These are phyloP conservation scores for Aphelinus certus DNA, from an alignment of 1,140 invertebrate genomes.

Conservation along the genomic window DNA sequence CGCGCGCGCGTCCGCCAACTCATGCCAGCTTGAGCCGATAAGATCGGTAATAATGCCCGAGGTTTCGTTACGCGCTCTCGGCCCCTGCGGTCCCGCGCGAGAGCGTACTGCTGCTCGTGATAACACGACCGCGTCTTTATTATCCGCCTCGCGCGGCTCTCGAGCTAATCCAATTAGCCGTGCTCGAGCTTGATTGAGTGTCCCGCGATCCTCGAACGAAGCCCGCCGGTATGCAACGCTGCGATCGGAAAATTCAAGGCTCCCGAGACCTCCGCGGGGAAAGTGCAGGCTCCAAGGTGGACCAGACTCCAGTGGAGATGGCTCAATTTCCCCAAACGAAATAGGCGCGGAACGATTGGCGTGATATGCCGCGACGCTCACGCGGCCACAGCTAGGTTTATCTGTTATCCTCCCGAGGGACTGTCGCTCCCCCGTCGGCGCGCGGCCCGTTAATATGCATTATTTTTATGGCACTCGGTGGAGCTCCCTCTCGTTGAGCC, in stretches of 20 bases:
- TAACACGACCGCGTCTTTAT: slow-evolving; percentile 51
- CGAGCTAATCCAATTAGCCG: slow-evolving; percentile 52
- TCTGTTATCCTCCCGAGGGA: neutral
- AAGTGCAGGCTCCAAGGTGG: no score
- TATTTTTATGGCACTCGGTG: neutral
- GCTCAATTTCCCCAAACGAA: no score
- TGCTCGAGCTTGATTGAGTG: neutral
- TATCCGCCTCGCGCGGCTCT: neutral
- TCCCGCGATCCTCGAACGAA: no score
- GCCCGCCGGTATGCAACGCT: neutral
- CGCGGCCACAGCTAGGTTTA: neutral
- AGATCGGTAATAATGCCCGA: slow-evolving; percentile 41
- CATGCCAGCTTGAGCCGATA: slow-evolving; percentile 32
- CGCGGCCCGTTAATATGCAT: neutral
- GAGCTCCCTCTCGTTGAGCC: neutral
- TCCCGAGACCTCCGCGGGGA: no score
- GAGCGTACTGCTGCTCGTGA: slow-evolving; percentile 39
- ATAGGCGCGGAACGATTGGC: no score
- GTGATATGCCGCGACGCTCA: no score
- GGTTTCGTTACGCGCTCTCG: slow-evolving; percentile 25
- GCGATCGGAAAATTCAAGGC: neutral
- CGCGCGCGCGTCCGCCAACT: neutral
- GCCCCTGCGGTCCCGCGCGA: neutral
- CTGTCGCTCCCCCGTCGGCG: neutral
- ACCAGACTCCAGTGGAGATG: no score